Percentiles rank a stretch among this genome's conserved stretches.
Conservation (phyloP, 2,797 vertebrate species). For the Platalea minor region DNA sequence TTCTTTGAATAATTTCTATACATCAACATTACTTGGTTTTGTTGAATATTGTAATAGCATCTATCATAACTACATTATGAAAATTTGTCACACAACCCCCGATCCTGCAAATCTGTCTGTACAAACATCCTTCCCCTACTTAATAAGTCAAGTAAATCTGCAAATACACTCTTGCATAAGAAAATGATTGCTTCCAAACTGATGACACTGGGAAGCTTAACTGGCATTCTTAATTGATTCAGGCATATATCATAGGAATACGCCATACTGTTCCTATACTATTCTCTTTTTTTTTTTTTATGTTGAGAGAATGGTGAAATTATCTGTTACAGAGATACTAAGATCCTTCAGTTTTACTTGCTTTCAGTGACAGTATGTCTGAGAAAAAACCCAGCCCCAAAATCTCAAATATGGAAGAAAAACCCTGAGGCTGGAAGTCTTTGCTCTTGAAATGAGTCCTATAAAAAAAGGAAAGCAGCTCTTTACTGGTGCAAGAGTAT, state of each 20-base stretch:
- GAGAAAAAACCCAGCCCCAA: background rate
- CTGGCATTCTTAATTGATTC: background rate
- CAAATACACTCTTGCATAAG: background rate
- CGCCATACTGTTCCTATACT: background rate
- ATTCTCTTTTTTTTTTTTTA: background rate
- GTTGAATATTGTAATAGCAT: background rate
- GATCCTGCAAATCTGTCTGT: background rate
- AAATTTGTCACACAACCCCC: background rate
- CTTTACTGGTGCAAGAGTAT: background rate
- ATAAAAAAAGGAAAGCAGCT: background rate
- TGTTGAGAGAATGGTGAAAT: background rate
- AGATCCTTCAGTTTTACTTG: background rate
- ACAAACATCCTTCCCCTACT: background rate
- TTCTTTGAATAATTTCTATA: background rate
- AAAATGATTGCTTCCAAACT: background rate
- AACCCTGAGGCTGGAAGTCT: background rate
- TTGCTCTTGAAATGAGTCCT: background rate
- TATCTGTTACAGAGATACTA: background rate
- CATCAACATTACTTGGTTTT: background rate
- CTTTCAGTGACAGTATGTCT: background rate
- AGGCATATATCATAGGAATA: background rate
- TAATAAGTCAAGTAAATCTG: background rate
- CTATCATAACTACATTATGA: background rate
- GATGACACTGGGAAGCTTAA: background rate
- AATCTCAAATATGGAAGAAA: background rate